Conservation (phyloP, 1,140 invertebrate genomes). For the Hypothenemus hampei region DNA sequence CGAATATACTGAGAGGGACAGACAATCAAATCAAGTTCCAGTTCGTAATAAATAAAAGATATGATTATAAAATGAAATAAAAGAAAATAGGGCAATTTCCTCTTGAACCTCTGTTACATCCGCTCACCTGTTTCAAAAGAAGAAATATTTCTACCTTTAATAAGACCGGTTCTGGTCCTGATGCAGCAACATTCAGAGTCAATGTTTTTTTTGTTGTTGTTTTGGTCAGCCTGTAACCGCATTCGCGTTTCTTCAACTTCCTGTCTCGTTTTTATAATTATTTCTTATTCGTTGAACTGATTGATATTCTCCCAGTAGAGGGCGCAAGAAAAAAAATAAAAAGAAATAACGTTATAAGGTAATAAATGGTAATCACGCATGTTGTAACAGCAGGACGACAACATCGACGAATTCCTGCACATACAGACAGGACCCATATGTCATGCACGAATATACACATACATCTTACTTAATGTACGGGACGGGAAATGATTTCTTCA, state of each 20-base stretch:
- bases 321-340: conserved; percentile 4
- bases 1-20: neutral
- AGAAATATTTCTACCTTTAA: too few relatives aligned
- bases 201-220: conserved; percentile 4
- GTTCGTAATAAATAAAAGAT: neutral
- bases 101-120: conserved; percentile 22
- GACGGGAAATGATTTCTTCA: conserved; percentile 21
- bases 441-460: conserved; percentile 1
- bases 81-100: conserved; percentile 10
- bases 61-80: neutral
- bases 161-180: conserved; percentile 12
- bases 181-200: neutral
- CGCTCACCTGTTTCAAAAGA: conserved; percentile 22
- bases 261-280: neutral
- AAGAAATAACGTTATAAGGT: conserved; percentile 20
- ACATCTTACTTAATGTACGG: too few relatives aligned
- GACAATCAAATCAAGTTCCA: neutral
- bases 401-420: conserved; percentile 10
- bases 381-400: too few relatives aligned
- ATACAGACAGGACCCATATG: conserved; percentile 12
- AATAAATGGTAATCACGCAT: conserved; percentile 1
- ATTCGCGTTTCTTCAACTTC: conserved; percentile 11
- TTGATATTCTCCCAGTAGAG: neutral
- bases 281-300: neutral
- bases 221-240: conserved; percentile 2